Conservation (phyloP, 2,888 invertebrate species). For the Cepaea hortensis region DNA sequence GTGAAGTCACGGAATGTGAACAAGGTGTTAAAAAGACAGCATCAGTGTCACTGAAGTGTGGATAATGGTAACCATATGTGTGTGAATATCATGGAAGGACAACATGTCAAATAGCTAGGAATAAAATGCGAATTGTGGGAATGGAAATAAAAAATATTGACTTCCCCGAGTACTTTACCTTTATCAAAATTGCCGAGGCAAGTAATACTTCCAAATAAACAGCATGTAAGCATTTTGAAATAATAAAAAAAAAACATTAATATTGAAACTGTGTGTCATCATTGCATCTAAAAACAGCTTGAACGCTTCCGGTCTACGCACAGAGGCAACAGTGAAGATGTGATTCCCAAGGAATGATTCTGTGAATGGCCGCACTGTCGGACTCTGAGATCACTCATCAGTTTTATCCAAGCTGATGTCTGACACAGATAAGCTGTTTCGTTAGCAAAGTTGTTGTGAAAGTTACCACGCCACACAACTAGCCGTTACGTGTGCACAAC, state of each 20-base stretch:
- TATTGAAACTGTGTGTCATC: neutral
- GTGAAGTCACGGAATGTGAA: no score
- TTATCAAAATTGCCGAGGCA: no score
- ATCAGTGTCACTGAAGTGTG: no score
- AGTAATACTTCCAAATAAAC: neutral
- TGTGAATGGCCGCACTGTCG: neutral
- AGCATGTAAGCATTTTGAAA: neutral
- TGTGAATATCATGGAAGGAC: no score
- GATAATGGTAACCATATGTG: no score
- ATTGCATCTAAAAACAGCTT: neutral
- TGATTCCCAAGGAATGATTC: neutral
- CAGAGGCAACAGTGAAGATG: neutral
- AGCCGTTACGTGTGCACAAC: no score
- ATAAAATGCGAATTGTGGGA: no score
- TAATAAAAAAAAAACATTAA: neutral
- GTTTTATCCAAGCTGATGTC: neutral
- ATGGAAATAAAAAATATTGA: no score
- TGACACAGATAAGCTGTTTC: neutral
- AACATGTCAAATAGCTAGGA: no score
- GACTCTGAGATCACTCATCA: neutral
- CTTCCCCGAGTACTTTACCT: no score
- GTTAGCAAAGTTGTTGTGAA: neutral
- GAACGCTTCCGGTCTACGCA: neutral
- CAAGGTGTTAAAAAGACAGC: no score
- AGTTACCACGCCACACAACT: neutral